Conservation (phyloP, 2,888 invertebrate genomes). For the Arctia plantaginis region DNA sequence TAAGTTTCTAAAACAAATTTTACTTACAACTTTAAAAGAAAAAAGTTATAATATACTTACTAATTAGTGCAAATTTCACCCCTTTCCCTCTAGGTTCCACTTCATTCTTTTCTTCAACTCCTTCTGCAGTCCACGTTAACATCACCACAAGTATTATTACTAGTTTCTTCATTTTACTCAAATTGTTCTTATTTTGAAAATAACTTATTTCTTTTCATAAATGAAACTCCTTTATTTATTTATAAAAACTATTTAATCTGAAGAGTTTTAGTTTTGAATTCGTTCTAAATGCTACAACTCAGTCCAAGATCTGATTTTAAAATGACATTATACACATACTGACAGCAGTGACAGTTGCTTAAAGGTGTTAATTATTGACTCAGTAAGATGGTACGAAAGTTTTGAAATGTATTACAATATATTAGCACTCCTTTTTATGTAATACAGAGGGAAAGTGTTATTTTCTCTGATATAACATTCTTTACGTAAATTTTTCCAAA, state of each 20-base stretch:
- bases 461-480: slow-evolving; percentile 49
- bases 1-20: not conserved
- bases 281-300: slow-evolving; percentile 36
- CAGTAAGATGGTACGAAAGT: slow-evolving; percentile 52
- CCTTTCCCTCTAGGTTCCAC: slow-evolving; percentile 73
- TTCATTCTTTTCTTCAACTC: slow-evolving; percentile 43
- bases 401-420: slow-evolving; percentile 46
- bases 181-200: not conserved
- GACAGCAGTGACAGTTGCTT: slow-evolving; percentile 17
- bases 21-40: not conserved
- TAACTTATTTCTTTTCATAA: not conserved
- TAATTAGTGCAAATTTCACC: slow-evolving; percentile 71
- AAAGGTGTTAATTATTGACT: slow-evolving; percentile 60
- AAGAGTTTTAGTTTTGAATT: slow-evolving; percentile 1
- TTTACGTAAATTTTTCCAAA: slow-evolving; percentile 12
- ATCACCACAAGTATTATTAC: slow-evolving; percentile 33
- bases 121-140: slow-evolving; percentile 43
- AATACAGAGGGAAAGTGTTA: slow-evolving; percentile 48
- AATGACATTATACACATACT: slow-evolving; percentile 34
- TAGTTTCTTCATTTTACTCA: slow-evolving; percentile 36
- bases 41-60: slow-evolving; percentile 62
- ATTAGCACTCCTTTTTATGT: slow-evolving; percentile 51
- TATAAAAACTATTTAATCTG: not conserved
- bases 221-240: not conserved
- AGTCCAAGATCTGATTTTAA: slow-evolving; percentile 33